Evolutionary conservation across 2,797 vertebrate genomes (phyloP), one percentile per base, ranked within the genome.

Genomic region (Nyctibius grandis): DNA sequence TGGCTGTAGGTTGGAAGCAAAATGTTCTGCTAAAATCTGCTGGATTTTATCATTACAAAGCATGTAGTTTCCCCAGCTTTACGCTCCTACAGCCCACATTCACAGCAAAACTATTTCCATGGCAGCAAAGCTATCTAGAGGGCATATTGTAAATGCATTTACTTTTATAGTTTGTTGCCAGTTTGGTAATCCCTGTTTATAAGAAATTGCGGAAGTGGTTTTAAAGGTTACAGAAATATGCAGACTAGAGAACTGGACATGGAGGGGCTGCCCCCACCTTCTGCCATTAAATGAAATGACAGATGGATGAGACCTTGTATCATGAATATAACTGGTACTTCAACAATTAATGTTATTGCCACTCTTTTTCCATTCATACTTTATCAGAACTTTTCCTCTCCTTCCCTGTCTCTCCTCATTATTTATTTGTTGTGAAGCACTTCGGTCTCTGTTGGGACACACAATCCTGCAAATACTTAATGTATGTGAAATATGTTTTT

Each of bases 61-160:
- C 57, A 2, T 38, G 36, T 91, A 69, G 81, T 96, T 97, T 97
- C 70, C 29, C 87, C 91, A 95, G 91, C 72, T 93, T 96, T 91
- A 77, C 3, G 9, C 70, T 95, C 60, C 94, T 87, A 86, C 63
- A 72, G 68, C 69, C 50, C 82, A 77, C 25, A 5, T 87, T 96
- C 89, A 72, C 95, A 92, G 89, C 90, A 94, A 95, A 97, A 95
- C 95, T 93, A 96, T 97, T 97, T 97, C 93, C 88, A 9, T 89
- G 93, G 93, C 91, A 97, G 97, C 94, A 92, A 94, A 96, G 89
- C 88, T 95, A 96, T 97, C 92, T 95, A 92, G 93, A 97, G 92
- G 91, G 78, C 95, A 88, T 94, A 94, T 60, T 97, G 96, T 97
- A 98, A 96, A 98, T 59, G 70, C 96, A 96, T 96, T 97, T 96